Conservation (phyloP, 2,797 vertebrate species). For the Podarcis siculus region DNA sequence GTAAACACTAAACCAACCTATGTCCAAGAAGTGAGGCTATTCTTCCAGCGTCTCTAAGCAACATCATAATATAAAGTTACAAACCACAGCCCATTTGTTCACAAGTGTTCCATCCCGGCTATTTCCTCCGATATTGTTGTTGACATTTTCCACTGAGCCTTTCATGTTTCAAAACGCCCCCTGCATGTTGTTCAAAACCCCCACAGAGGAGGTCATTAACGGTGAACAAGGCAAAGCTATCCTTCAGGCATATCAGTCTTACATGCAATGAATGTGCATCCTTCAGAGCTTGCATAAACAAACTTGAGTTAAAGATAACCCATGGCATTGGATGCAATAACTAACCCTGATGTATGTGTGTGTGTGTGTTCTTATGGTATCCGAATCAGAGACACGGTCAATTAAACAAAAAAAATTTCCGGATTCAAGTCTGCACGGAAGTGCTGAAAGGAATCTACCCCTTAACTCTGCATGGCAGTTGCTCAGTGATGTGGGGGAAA, state of each 20-base stretch:
- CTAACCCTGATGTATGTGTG: too few species aligned
- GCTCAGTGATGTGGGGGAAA: neutral
- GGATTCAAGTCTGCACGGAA: too few species aligned
- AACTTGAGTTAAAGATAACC: neutral
- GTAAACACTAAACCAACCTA: conserved; percentile 27
- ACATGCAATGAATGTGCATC: neutral
- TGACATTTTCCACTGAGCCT: neutral
- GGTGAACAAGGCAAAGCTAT: neutral
- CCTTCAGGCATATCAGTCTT: neutral
- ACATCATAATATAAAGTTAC: conserved; percentile 15
- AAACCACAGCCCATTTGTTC: neutral
- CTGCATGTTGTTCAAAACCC: neutral
- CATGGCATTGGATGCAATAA: neutral
- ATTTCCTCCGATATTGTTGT: conserved; percentile 15
- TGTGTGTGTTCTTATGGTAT: neutral
- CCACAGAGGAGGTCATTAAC: neutral
- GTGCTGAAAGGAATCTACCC: neutral
- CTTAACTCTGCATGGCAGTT: neutral
- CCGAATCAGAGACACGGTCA: neutral
- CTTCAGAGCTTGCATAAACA: neutral
- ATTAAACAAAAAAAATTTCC: neutral
- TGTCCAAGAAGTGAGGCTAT: neutral
- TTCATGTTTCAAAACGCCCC: neutral
- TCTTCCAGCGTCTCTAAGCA: conserved; percentile 23
- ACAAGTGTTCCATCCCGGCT: conserved; percentile 9